Evolutionary conservation across 1,140 invertebrate species (phyloP).

Genomic region (Scaptomyza hsui): DNA sequence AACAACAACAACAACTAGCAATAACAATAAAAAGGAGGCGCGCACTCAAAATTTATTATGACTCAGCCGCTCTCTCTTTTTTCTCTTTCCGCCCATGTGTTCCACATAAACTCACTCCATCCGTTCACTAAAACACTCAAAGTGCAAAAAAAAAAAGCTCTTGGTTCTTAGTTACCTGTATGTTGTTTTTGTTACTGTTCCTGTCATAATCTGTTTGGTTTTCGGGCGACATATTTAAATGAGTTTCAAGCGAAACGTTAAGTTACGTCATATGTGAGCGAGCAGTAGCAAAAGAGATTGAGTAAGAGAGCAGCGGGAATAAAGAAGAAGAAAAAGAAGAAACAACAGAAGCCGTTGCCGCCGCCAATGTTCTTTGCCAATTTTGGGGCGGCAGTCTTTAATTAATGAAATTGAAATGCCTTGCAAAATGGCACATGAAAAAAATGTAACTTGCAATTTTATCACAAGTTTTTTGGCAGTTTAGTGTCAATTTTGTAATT

Average conservation of each 20-base stretch:
- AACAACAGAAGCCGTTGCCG: constrained; percentile 15
- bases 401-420: constrained; percentile 53
- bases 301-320: not conserved
- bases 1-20: constrained; percentile 43
- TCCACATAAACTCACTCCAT: constrained; percentile 8
- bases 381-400: constrained; percentile 39
- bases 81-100: constrained; percentile 7
- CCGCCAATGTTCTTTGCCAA: constrained; percentile 51
- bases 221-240: constrained; percentile 49
- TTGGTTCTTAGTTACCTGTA: constrained; percentile 31
- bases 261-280: constrained; percentile 42
- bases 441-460: constrained; percentile 18
- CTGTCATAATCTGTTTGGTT: constrained; percentile 54
- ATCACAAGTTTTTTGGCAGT: constrained; percentile 47
- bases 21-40: constrained; percentile 66
- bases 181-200: not conserved
- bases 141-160: constrained; percentile 10
- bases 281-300: not conserved
- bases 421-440: constrained; percentile 38
- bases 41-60: constrained; percentile 48
- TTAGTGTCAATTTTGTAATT: constrained; percentile 47
- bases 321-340: not conserved
- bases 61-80: constrained; percentile 25
- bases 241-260: constrained; percentile 54
- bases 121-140: not conserved